Conservation (phyloP, 2,113 vertebrate genomes). For the Vulpes ferrilata region DNA sequence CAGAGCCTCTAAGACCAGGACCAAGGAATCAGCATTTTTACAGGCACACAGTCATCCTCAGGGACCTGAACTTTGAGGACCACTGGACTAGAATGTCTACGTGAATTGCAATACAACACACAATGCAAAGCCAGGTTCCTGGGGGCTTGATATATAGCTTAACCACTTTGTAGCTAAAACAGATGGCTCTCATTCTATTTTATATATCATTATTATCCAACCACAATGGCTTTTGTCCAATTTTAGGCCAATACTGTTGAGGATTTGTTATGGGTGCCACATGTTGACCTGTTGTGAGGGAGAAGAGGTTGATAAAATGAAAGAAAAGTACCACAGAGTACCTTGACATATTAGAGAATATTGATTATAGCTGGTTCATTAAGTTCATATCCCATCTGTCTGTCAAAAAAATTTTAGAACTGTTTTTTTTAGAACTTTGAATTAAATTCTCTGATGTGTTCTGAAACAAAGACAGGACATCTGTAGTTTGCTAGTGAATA, state of each 20-base stretch:
- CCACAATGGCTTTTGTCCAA: conserved; percentile 29
- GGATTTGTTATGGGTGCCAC: neutral
- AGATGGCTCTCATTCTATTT: conserved; percentile 4
- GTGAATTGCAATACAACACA: neutral
- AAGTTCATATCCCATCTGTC: conserved; percentile 57
- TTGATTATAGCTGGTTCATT: conserved; percentile 25
- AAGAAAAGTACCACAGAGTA: conserved; percentile 30
- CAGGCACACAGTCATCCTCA: neutral
- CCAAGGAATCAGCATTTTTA: neutral
- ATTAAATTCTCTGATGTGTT: conserved; percentile 66
- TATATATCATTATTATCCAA: neutral
- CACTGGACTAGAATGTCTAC: neutral
- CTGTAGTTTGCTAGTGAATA: conserved; percentile 64
- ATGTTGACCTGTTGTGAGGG: conserved; percentile 18
- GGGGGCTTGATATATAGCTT: neutral
- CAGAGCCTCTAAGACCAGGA: neutral
- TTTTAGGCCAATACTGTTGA: conserved; percentile 26
- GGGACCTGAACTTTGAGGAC: neutral
- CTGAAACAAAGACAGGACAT: conserved; percentile 67
- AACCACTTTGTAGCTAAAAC: conserved; percentile 1
- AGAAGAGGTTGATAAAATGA: neutral
- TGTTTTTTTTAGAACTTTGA: conserved; percentile 69
- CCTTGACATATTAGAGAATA: neutral
- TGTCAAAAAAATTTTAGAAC: conserved; percentile 57
- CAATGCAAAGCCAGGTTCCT: neutral